Conservation (phyloP, 2,797 vertebrate genomes). For the Sebastes cheni region DNA sequence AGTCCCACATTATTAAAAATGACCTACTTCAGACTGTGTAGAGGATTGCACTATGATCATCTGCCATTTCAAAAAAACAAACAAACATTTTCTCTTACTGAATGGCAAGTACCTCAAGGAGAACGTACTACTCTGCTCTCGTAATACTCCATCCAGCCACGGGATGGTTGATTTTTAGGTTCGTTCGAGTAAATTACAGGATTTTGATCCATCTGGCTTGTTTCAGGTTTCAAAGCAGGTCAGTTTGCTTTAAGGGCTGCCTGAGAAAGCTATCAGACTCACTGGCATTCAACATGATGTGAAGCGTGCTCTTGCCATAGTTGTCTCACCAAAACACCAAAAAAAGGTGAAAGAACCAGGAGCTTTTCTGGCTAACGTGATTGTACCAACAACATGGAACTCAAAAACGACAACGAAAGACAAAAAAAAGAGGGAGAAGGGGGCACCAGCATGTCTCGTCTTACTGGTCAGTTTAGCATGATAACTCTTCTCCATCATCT, state of each 20-base stretch:
- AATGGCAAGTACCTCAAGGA: conserved; percentile 49
- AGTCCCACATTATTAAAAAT: conserved; percentile 45
- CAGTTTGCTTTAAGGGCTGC: conserved; percentile 41
- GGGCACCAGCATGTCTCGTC: background rate
- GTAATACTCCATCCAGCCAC: conserved; percentile 21
- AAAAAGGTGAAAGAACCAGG: background rate
- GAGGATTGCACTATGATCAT: conserved; percentile 43
- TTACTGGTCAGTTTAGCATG: background rate
- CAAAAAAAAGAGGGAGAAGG: background rate
- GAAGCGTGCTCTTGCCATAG: background rate
- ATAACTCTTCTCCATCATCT: background rate
- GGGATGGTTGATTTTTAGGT: conserved; percentile 6
- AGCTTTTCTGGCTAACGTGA: conserved; percentile 1
- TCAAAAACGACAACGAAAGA: background rate
- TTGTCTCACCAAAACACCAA: background rate
- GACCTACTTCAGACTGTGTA: conserved; percentile 34
- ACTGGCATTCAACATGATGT: conserved; percentile 6
- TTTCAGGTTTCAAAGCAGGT: conserved; percentile 35
- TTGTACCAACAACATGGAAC: conserved; percentile 24
- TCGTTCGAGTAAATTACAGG: conserved; percentile 39
- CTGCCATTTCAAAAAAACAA: conserved; percentile 14
- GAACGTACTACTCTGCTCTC: conserved; percentile 2
- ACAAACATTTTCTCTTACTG: background rate
- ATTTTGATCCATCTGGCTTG: conserved; percentile 76
- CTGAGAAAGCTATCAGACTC: conserved; percentile 54